These are phyloP conservation scores for Zosterops japonicus DNA, from an alignment of 2,113 vertebrate species.

Conservation along the genomic window DNA sequence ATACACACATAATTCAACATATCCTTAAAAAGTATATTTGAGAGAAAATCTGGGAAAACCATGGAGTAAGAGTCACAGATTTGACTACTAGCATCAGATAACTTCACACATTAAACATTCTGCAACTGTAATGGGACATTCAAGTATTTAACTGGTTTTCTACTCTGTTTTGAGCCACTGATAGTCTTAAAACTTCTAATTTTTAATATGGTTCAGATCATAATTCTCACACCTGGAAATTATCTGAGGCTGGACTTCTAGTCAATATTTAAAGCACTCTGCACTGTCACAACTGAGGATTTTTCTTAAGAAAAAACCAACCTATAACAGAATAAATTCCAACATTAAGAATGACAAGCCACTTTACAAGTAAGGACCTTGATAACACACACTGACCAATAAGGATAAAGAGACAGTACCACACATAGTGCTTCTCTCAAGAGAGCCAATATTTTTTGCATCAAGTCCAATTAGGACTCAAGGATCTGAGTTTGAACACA, in stretches of 20 bases:
- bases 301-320: background rate
- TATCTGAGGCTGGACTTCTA: background rate
- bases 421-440: rapidly evolving
- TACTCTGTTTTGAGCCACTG: background rate
- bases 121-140: background rate
- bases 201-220: background rate
- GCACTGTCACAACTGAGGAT: background rate
- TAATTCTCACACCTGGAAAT: background rate
- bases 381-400: background rate
- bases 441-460: background rate
- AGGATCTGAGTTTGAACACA: background rate
- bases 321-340: background rate
- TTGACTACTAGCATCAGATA: background rate
- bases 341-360: background rate
- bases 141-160: background rate
- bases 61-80: background rate
- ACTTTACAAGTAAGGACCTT: background rate
- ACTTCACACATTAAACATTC: background rate
- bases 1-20: background rate
- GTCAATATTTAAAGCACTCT: background rate
- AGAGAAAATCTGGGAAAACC: background rate
- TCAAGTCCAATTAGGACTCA: rapidly evolving
- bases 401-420: background rate
- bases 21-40: background rate
- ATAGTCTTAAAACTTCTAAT: background rate